phyloP scores from a whole-genome alignment of 2,888 invertebrate species.

The Drosophila peninsularis region DNA sequence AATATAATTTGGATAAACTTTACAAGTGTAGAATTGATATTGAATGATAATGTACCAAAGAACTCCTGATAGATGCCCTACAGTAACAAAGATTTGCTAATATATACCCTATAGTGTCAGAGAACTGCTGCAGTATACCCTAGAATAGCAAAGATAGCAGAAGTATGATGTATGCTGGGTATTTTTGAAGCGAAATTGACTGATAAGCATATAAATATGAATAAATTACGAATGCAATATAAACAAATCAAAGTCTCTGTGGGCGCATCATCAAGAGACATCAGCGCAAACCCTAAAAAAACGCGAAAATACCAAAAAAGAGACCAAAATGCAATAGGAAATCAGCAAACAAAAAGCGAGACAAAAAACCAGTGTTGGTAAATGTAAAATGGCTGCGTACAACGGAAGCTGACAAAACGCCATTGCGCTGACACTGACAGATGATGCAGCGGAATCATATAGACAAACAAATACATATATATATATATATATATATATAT shows the following conservation, averaged over 20 bases:
- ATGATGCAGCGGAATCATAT: slow-evolving; percentile 56
- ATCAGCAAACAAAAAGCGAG: slow-evolving; percentile 18
- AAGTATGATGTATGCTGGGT: too few species aligned
- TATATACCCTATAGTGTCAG: neutral
- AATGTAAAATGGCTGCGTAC: slow-evolving; percentile 54
- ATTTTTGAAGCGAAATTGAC: neutral
- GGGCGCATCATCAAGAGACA: slow-evolving; percentile 22
- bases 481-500: neutral
- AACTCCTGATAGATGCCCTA: neutral
- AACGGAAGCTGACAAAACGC: slow-evolving; percentile 78
- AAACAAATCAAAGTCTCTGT: slow-evolving; percentile 33
- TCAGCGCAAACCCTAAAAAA: slow-evolving; percentile 28
- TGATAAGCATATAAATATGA: slow-evolving; percentile 1
- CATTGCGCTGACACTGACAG: slow-evolving; percentile 80
- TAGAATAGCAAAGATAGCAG: too few species aligned
- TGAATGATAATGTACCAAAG: neutral
- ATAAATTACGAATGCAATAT: slow-evolving; percentile 6
- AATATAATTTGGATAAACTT: neutral
- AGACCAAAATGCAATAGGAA: slow-evolving; percentile 26
- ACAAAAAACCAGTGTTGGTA: slow-evolving; percentile 43
- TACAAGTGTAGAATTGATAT: neutral
- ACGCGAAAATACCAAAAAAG: slow-evolving; percentile 10
- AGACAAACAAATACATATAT: slow-evolving; percentile 12
- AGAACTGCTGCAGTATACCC: too few species aligned
- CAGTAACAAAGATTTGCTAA: neutral